Evolutionary conservation across 2,888 invertebrate genomes (phyloP).

Genomic region (Polyploca ridens): DNA sequence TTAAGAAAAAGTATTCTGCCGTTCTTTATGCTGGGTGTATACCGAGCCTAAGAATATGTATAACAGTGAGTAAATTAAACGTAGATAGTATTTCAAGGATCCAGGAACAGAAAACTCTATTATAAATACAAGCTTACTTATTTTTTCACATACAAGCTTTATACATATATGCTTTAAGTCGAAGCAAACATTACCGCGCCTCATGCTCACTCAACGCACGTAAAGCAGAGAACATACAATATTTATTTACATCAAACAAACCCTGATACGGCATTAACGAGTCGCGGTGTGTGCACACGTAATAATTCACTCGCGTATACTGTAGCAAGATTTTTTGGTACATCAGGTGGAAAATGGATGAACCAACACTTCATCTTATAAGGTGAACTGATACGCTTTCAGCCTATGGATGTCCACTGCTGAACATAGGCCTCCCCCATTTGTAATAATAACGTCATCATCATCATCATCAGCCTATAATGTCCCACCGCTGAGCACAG

Average conservation of each 20-base stretch:
- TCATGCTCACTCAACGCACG: neutral
- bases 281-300: conserved; percentile 15
- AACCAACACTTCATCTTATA: neutral
- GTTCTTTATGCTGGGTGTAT: no score
- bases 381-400: neutral
- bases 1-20: no score
- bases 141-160: neutral
- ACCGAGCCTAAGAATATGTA: no score
- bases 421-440: no score
- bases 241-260: conserved; percentile 16
- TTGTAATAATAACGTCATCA: no score
- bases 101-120: no score
- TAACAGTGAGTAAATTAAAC: no score
- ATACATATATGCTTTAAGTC: neutral
- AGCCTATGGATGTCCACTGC: no score
- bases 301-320: conserved; percentile 13
- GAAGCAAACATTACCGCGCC: conserved; percentile 1
- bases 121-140: neutral
- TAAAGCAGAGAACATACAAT: conserved; percentile 7
- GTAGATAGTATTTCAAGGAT: no score
- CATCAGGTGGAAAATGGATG: neutral
- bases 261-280: conserved; percentile 16
- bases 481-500: no score
- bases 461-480: no score
- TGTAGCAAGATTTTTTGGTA: conserved; percentile 3